phyloP scores from a whole-genome alignment of 1,140 invertebrate species.

The Oedothorax gibbosus region DNA sequence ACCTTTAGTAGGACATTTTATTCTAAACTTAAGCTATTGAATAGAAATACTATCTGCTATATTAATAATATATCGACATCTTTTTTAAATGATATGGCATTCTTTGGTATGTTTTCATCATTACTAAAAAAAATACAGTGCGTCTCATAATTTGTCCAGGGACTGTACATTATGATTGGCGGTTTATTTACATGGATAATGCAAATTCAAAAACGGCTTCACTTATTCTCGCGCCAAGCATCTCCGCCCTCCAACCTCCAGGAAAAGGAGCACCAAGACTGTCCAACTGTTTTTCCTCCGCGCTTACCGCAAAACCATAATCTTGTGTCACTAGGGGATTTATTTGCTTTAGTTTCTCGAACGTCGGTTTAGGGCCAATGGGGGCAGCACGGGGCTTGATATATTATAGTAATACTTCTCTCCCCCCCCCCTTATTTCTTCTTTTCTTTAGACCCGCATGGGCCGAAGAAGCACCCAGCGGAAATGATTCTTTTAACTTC shows the following conservation, averaged over 20 bases:
- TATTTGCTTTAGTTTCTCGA: constrained; percentile 58
- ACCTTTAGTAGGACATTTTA: no score
- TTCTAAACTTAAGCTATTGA: no score
- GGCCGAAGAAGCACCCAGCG: constrained; percentile 39
- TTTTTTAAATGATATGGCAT: no score
- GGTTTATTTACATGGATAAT: no score
- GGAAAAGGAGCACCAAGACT: constrained; percentile 30
- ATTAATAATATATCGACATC: no score
- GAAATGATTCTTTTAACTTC: constrained; percentile 61
- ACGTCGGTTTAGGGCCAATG: constrained; percentile 48
- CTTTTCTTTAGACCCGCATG: constrained; percentile 12
- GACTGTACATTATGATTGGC: no score
- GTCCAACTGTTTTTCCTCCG: constrained; percentile 47
- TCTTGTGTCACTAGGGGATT: constrained; percentile 62
- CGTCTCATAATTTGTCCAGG: no score
- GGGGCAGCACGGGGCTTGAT: constrained; percentile 52
- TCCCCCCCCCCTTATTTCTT: constrained; percentile 13
- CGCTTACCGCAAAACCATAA: constrained; percentile 60
- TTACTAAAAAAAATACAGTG: no score
- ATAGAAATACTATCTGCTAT: no score
- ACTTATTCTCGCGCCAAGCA: not conserved
- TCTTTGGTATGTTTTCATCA: no score
- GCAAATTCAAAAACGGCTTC: no score
- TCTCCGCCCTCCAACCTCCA: not conserved
- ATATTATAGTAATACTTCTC: constrained; percentile 60